Base-by-base conservation (phyloP, 2,888 invertebrate species). In the Camponotus fellah region DNA sequence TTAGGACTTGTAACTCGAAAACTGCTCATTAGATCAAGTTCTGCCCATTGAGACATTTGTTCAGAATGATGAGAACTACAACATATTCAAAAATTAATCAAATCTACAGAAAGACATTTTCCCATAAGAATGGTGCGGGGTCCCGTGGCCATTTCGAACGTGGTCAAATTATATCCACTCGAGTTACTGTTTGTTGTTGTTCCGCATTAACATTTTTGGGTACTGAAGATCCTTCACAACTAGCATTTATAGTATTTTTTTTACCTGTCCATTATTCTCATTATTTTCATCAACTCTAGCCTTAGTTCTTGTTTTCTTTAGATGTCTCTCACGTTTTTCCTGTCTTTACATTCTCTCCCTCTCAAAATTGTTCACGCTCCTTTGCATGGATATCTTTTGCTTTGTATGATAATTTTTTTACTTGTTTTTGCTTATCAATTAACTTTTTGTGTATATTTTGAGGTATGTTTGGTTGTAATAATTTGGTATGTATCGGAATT, bases 121-220 rank as follows among this genome's bases (percentile, higher is more conserved):
- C 26, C 21, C 40, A 65, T 65, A 65, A 65, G 40, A 64, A 65
- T 65, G 21, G 21, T n/a, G n/a, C n/a, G n/a, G n/a, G n/a, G n/a
- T n/a, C n/a, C n/a, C n/a, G n/a, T n/a, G n/a, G n/a, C n/a, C n/a
- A n/a, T n/a, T n/a, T n/a, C n/a, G n/a, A n/a, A n/a, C n/a, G n/a
- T n/a, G n/a, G n/a, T n/a, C n/a, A n/a, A n/a, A n/a, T n/a, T n/a
- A n/a, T n/a, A n/a, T n/a, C n/a, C n/a, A n/a, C n/a, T n/a, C n/a
- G n/a, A n/a, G n/a, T 37, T 37, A 37, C 6, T 37, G 37, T 37
- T 37, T 37, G 37, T 37, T 37, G 37, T 37, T 37, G 37, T 37
- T 37, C 37, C 37, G 4, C 6, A 37, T 37, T 37, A 6, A 37
- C 37, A 37, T 37, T 37, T 37, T 37, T 1, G 4, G 37, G 1